Conservation (phyloP, 2,113 vertebrate genomes). For the Halcyon malimbica region DNA sequence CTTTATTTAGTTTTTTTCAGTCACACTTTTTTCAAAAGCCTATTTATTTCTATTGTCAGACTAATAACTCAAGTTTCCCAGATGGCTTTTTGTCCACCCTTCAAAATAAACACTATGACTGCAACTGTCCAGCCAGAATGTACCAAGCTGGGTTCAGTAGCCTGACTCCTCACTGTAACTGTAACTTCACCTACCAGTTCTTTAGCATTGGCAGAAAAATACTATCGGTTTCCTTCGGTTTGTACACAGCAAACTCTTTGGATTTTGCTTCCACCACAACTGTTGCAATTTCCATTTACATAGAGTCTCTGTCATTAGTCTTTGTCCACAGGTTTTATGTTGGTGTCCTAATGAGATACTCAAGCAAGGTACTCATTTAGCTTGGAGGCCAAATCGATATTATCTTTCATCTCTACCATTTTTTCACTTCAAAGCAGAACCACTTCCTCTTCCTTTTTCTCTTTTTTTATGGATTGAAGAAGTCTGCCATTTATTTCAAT, state of each 20-base stretch:
- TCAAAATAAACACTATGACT: not conserved
- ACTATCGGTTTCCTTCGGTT: not conserved
- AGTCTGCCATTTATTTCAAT: not conserved
- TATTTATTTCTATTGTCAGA: not conserved
- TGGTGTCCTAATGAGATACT: not conserved
- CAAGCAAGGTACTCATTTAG: not conserved
- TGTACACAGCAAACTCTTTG: not conserved
- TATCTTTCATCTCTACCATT: constrained; percentile 8
- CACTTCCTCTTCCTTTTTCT: constrained; percentile 26
- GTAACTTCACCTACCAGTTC: not conserved
- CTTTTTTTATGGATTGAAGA: not conserved
- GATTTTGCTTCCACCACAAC: not conserved
- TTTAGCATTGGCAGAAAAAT: not conserved
- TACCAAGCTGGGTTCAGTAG: not conserved
- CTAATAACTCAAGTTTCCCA: not conserved
- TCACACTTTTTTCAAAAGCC: not conserved
- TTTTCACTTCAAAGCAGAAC: constrained; percentile 8
- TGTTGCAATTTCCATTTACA: not conserved
- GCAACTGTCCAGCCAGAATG: not conserved
- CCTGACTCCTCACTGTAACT: not conserved
- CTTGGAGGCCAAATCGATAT: not conserved
- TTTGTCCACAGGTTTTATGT: not conserved
- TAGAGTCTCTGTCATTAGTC: not conserved
- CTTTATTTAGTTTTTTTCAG: not conserved
- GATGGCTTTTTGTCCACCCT: not conserved